Conservation (phyloP, 2,888 invertebrate genomes). For the Andrena bucephala region DNA sequence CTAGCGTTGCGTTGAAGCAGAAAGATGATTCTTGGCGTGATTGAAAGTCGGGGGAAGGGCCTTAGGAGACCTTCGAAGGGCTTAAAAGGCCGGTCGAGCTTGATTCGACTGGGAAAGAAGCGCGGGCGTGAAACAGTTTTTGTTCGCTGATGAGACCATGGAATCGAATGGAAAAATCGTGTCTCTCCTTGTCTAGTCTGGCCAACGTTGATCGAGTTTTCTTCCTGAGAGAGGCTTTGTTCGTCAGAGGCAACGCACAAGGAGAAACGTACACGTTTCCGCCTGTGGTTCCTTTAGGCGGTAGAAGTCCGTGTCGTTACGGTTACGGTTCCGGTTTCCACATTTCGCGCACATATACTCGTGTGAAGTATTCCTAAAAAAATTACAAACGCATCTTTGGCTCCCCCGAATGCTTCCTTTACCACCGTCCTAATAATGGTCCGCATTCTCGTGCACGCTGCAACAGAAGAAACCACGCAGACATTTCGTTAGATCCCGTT, state of each 20-base stretch:
- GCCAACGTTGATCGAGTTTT: conserved; percentile 32
- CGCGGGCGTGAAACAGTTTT: not conserved
- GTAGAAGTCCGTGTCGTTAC: conserved; percentile 40
- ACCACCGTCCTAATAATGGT: conserved; percentile 78
- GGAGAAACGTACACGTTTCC: conserved; percentile 9
- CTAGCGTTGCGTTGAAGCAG: not conserved
- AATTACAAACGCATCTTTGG: conserved; percentile 84
- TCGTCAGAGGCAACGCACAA: conserved; percentile 15
- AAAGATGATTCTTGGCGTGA: not conserved
- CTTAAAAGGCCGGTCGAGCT: not conserved
- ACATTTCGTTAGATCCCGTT: not conserved
- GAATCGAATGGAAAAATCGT: conserved; percentile 38
- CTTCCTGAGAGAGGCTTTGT: conserved; percentile 44
- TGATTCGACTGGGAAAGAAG: not conserved
- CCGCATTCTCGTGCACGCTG: conserved; percentile 84
- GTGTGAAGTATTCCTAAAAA: conserved; percentile 77
- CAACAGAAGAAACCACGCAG: conserved; percentile 68
- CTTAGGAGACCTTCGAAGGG: too few relatives aligned
- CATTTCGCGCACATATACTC: conserved; percentile 65
- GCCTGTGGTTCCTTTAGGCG: conserved; percentile 3
- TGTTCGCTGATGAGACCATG: conserved; percentile 10
- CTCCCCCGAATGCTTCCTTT: conserved; percentile 77
- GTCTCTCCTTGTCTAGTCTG: conserved; percentile 35
- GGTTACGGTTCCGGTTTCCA: conserved; percentile 61
- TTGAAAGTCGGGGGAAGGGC: not conserved